A percentile compares a stretch with the other conserved stretches of the same genome.
These are phyloP conservation scores for Ganaspis sp. DNA, from an alignment of 1,140 invertebrate species.

Conservation along the genomic window DNA sequence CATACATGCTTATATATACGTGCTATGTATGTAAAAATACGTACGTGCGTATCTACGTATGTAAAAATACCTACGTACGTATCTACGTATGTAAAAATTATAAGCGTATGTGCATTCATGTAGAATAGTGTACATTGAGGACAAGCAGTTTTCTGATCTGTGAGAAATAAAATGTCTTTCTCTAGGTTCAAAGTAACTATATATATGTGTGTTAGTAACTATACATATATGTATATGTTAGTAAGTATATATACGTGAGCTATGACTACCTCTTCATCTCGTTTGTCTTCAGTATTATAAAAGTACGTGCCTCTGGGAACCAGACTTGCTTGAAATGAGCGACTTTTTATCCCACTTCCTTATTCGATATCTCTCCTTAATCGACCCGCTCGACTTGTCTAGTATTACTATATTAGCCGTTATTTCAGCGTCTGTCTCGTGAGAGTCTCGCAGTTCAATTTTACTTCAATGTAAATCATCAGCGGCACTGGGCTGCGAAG, in stretches of 20 bases:
- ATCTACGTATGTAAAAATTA: constrained; percentile 52
- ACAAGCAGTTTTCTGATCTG: constrained; percentile 58
- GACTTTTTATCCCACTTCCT: constrained; percentile 62
- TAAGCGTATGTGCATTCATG: constrained; percentile 45
- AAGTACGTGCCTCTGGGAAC: constrained; percentile 56
- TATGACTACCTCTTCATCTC: constrained; percentile 47
- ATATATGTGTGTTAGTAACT: too few species aligned
- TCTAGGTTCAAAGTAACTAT: constrained; percentile 42
- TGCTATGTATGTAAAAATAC: too few species aligned
- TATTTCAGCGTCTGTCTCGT: constrained; percentile 55
- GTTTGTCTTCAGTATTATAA: constrained; percentile 36
- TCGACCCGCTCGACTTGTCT: constrained; percentile 45
- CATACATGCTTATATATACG: too few species aligned
- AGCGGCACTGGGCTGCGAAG: neutral
- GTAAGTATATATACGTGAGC: too few species aligned
- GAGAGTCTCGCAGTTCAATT: constrained; percentile 52
- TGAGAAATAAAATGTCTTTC: constrained; percentile 58
- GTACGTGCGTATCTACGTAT: too few species aligned
- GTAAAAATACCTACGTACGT: too few species aligned
- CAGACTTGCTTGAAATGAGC: constrained; percentile 55
- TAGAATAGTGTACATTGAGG: constrained; percentile 41
- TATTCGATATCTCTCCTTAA: constrained; percentile 62
- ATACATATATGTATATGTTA: too few species aligned
- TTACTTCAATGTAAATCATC: constrained; percentile 13
- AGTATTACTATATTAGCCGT: constrained; percentile 51